Evolutionary conservation across 2,888 invertebrate species (phyloP).

Genomic region (Altica lythri): DNA sequence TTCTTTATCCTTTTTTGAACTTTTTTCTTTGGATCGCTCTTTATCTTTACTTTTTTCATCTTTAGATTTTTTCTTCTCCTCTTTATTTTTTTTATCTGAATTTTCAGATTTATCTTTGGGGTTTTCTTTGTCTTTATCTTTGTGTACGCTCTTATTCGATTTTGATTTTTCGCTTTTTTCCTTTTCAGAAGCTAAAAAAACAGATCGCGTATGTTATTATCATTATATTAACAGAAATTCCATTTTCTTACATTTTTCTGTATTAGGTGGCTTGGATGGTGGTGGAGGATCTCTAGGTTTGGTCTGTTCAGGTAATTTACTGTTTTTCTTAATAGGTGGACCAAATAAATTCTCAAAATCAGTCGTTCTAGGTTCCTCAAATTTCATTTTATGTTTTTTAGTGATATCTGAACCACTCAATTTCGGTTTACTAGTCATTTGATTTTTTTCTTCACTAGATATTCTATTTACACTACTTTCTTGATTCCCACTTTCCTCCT

Average conservation of each 20-base stretch:
- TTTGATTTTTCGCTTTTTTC: constrained; percentile 53
- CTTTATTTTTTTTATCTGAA: constrained; percentile 57
- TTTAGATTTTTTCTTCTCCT: constrained; percentile 58
- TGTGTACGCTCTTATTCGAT: constrained; percentile 63
- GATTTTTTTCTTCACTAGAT: constrained; percentile 53
- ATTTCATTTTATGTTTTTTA: constrained; percentile 54
- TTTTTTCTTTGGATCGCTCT: constrained; percentile 60
- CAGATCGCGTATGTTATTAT: neutral
- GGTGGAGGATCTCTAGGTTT: constrained; percentile 38
- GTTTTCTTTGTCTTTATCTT: constrained; percentile 56
- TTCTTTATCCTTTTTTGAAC: constrained; percentile 58
- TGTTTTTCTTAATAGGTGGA: constrained; percentile 76
- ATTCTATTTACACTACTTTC: constrained; percentile 51
- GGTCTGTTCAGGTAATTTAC: constrained; percentile 66
- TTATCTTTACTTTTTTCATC: constrained; percentile 61
- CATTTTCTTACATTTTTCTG: constrained; percentile 59
- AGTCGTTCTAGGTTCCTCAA: constrained; percentile 57
- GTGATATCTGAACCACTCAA: constrained; percentile 59
- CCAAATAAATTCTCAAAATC: constrained; percentile 81
- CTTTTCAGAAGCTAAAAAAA: constrained; percentile 41
- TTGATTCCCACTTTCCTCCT: constrained; percentile 52
- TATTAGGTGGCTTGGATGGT: constrained; percentile 55
- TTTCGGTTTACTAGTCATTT: constrained; percentile 75
- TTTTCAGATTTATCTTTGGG: constrained; percentile 51
- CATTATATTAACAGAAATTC: neutral